Conservation (phyloP, 1,140 invertebrate species). For the Parapsyche elsis region DNA sequence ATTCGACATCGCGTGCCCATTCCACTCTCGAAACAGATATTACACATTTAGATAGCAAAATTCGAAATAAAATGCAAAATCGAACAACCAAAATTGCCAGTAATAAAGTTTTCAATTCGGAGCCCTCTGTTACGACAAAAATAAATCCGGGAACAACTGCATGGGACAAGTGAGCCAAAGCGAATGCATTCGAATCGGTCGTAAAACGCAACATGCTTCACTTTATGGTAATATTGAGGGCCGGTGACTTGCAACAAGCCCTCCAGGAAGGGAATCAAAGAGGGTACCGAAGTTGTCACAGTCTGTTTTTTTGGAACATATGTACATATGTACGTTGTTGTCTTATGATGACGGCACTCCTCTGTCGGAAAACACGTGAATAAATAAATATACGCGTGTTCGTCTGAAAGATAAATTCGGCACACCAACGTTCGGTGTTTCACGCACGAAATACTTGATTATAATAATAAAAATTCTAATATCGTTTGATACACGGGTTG, state of each 20-base stretch:
- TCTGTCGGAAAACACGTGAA: constrained; percentile 10
- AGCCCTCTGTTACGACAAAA: not conserved
- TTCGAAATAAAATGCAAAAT: constrained; percentile 1
- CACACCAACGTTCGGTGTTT: not conserved
- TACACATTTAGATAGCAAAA: not conserved
- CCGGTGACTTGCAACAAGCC: not conserved
- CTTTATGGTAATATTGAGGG: constrained; percentile 16
- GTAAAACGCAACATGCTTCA: constrained; percentile 9
- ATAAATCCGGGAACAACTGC: not conserved
- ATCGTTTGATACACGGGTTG: too few species aligned
- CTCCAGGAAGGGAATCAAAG: not conserved
- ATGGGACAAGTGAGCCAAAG: not conserved
- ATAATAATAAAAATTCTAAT: too few species aligned
- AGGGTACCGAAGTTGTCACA: not conserved
- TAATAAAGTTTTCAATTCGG: constrained; percentile 19
- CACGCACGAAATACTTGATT: not conserved
- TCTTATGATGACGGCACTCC: not conserved
- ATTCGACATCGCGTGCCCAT: not conserved
- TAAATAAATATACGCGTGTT: constrained; percentile 31
- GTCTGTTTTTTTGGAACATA: not conserved
- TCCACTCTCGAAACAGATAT: not conserved
- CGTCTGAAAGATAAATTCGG: not conserved
- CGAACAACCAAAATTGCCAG: not conserved
- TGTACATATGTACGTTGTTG: too few species aligned
- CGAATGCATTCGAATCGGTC: constrained; percentile 16